Evolutionary conservation across 2,888 invertebrate genomes (phyloP).

Genomic region (Chloroclystis v-ata): DNA sequence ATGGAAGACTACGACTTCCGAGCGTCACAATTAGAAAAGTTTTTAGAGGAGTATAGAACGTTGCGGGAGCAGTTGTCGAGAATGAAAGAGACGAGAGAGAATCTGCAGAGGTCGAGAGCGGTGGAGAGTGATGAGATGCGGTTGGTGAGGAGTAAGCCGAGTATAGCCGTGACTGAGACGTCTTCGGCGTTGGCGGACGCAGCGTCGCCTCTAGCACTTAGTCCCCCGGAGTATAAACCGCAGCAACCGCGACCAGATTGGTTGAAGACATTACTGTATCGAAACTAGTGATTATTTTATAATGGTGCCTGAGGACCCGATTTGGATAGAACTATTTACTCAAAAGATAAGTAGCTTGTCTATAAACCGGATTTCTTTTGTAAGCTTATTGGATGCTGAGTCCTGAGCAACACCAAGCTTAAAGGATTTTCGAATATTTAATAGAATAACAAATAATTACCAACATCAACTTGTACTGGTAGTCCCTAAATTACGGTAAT

Average conservation of each 20-base stretch:
- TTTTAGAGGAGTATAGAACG: constrained; percentile 87
- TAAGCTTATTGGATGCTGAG: too few relatives aligned
- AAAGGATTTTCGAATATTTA: too few relatives aligned
- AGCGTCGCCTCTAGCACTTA: constrained; percentile 62
- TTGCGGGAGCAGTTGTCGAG: constrained; percentile 87
- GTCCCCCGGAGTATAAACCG: constrained; percentile 63
- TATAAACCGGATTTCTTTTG: too few relatives aligned
- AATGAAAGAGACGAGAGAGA: constrained; percentile 88
- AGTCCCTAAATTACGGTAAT: too few relatives aligned
- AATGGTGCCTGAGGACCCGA: constrained; percentile 5
- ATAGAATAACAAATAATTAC: too few relatives aligned
- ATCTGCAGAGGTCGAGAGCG: constrained; percentile 71
- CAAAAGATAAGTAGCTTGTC: too few relatives aligned
- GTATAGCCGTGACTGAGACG: constrained; percentile 69
- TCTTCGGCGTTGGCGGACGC: constrained; percentile 65
- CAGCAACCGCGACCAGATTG: constrained; percentile 66
- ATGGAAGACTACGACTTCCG: constrained; percentile 84
- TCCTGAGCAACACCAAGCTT: too few relatives aligned
- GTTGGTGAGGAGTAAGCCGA: constrained; percentile 78
- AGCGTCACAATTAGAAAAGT: constrained; percentile 87
- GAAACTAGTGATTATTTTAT: constrained; percentile 52
- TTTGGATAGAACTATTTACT: neutral
- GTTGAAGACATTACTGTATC: constrained; percentile 67
- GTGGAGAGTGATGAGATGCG: constrained; percentile 73
- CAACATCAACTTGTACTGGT: too few relatives aligned